Base-by-base conservation (phyloP, 2,113 vertebrate species). In the Nipponia nippon region DNA sequence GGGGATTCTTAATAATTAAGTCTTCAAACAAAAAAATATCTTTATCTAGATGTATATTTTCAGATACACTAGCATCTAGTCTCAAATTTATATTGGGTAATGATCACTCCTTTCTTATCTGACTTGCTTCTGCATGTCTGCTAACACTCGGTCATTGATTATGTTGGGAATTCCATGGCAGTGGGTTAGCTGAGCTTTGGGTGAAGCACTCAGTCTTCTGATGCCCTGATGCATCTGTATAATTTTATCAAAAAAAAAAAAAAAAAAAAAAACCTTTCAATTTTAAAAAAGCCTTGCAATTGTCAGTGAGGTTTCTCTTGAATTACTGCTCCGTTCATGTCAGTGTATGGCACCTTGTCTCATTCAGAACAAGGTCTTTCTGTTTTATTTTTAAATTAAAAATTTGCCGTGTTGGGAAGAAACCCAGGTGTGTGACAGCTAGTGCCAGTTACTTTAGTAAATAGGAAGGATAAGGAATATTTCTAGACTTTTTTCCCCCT, bases 81-180 rank as follows among this genome's bases (percentile, higher is more conserved):
- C 38, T 21, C 38, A 66, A 10, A 65, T 82, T 89, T 79, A 4
- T 86, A 40, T 30, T 0, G 0, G 20, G 8, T 63, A 49, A 16
- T 27, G 38, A 63, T 83, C 7, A 11, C 20, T 52, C 27, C 7
- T 77, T 92, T 72, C 47, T 76, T 75, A 40, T 2, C 25, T 58
- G 11, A 17, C 34, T 83, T 66, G 56, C 34, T 83, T 75, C 38
- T 80, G 12, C 16, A 7, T 71, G 8, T 80, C 59, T 61, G 34
- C 19, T 71, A 9, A 20, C 85, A 62, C 19, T 61, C 58, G 42
- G 34, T 36, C 19, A 19, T 13, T 76, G 80, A 21, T 86, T 62
- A 25, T 59, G 3, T 38, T 59, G 19, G 29, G 32, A 94, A n/a
- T 77, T 44, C 15, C 32, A 63, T 36, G n/a, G 42, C n/a, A 26